Percentiles rank a stretch among this genome's conserved stretches.
These are phyloP conservation scores for Gastrophysa polygoni DNA, from an alignment of 2,888 invertebrate species.

Conservation along the genomic window DNA sequence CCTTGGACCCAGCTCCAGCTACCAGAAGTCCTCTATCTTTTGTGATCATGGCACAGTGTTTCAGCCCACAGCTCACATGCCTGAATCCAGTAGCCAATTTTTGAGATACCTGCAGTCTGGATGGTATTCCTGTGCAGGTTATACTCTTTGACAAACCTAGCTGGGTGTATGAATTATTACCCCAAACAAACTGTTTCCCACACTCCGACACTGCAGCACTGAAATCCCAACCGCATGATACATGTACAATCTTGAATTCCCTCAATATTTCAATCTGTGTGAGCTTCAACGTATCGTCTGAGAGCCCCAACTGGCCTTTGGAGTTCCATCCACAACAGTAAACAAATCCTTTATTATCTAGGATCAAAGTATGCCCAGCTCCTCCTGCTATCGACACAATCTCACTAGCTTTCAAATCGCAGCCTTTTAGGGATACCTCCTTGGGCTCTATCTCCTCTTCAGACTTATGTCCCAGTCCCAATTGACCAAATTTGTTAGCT, in stretches of 20 bases:
- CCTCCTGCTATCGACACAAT: constrained; percentile 74
- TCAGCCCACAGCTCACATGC: constrained; percentile 69
- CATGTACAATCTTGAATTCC: constrained; percentile 63
- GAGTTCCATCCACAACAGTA: constrained; percentile 82
- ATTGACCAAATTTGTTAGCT: constrained; percentile 83
- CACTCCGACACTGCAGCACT: constrained; percentile 75
- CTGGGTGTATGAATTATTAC: constrained; percentile 80
- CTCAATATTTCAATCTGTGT: constrained; percentile 67
- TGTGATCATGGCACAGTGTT: constrained; percentile 71
- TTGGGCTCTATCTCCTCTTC: constrained; percentile 71
- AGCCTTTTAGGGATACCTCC: constrained; percentile 50
- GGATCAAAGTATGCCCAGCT: constrained; percentile 76
- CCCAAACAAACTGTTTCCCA: constrained; percentile 79
- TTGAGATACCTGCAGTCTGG: constrained; percentile 56
- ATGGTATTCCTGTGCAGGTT: constrained; percentile 57
- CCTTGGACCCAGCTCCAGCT: constrained; percentile 71
- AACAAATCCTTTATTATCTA: constrained; percentile 70
- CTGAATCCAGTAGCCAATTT: constrained; percentile 61
- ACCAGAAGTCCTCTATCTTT: constrained; percentile 67
- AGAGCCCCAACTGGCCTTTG: constrained; percentile 72
- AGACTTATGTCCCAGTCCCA: constrained; percentile 70
- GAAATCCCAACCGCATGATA: constrained; percentile 84
- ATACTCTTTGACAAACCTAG: constrained; percentile 65
- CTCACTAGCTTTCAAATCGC: constrained; percentile 56
- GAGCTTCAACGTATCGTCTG: constrained; percentile 62